Percentiles rank a stretch among this genome's conserved stretches.
These are phyloP conservation scores for Oxyruncus cristatus DNA, from an alignment of 2,113 vertebrate genomes.

Conservation along the genomic window DNA sequence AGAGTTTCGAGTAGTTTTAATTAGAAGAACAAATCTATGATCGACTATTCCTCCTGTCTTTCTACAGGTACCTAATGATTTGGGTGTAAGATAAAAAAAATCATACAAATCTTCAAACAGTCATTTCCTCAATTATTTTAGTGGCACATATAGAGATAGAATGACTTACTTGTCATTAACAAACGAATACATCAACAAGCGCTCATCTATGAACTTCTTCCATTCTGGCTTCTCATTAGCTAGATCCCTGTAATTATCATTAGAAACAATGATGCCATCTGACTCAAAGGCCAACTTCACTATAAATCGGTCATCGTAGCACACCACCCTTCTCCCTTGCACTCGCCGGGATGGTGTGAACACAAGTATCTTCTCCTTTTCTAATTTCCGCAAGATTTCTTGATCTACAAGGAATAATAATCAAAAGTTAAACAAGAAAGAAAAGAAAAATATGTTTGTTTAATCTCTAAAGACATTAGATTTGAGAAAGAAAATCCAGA, in stretches of 20 bases:
- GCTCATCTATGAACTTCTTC: constrained; percentile 98
- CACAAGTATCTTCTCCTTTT: constrained; percentile 95
- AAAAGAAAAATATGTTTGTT: not conserved
- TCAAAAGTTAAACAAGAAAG: not conserved
- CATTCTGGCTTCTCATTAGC: constrained; percentile 96
- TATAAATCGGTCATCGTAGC: constrained; percentile 96
- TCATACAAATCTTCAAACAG: not conserved
- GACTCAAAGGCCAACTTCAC: constrained; percentile 95
- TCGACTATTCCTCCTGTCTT: not conserved
- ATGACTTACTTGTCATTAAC: constrained; percentile 95
- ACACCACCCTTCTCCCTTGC: constrained; percentile 93
- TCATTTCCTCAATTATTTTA: not conserved
- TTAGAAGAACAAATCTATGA: not conserved
- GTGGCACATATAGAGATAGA: not conserved
- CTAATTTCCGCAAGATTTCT: constrained; percentile 90
- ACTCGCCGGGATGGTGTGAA: constrained; percentile 94
- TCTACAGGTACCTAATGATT: not conserved
- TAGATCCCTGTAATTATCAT: constrained; percentile 96
- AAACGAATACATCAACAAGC: constrained; percentile 97
- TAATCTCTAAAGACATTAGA: not conserved
- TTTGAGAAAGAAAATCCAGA: not conserved
- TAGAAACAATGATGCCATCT: constrained; percentile 96
- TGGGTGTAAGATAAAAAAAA: not conserved
- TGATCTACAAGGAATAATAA: constrained; percentile 81
- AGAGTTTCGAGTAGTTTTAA: not conserved